phyloP scores from a whole-genome alignment of 2,113 vertebrate species.

The Sylvilagus bachmani region DNA sequence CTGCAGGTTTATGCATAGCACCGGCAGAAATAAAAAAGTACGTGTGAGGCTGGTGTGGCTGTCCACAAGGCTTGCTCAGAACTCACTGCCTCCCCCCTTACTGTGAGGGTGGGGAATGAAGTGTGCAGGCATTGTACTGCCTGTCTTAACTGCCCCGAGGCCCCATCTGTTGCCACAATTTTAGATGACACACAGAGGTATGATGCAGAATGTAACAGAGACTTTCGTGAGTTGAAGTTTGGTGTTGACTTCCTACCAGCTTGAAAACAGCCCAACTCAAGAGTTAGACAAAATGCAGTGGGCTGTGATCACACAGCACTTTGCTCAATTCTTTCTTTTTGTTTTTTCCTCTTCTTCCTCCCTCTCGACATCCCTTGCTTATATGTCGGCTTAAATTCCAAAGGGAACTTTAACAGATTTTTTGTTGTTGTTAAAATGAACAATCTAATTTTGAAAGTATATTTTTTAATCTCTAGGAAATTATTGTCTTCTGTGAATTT shows the following conservation, averaged over 20 bases:
- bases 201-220: neutral
- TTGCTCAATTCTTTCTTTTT: neutral
- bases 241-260: neutral
- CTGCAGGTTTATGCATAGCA: neutral
- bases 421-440: neutral
- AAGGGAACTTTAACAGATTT: neutral
- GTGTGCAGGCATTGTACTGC: neutral
- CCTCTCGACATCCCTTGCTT: neutral
- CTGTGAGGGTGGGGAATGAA: neutral
- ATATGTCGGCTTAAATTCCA: neutral
- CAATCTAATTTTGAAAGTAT: neutral
- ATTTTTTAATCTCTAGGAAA: slow-evolving; percentile 7
- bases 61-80: accelerated
- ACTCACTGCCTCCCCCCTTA: neutral
- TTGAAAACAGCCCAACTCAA: neutral
- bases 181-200: neutral
- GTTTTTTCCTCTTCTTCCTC: accelerated
- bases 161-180: neutral
- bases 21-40: too few species aligned
- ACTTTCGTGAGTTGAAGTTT: neutral
- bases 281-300: neutral
- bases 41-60: too few species aligned
- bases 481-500: neutral
- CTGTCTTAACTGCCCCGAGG: neutral
- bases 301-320: accelerated